Base-by-base conservation (phyloP, 2,888 invertebrate genomes). In the Meiosimyza platycephala region DNA sequence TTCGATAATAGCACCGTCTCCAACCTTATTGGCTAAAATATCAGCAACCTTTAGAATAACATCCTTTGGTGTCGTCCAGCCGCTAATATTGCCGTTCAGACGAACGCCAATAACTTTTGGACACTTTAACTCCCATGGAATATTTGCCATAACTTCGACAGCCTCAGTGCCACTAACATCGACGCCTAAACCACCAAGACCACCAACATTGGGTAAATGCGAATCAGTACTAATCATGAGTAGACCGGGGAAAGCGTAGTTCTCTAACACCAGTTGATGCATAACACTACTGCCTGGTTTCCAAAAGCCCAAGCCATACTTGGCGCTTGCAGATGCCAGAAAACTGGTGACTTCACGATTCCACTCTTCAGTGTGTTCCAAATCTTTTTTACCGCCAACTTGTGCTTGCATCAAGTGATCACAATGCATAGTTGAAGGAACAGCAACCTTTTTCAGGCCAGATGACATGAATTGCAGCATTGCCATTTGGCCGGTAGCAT, bases 401-500 rank as follows among this genome's bases (percentile, higher is more conserved):
- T 99, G 97, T 0, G 99, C 99, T 86, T 99, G 98, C 83, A 99
- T 99, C 88, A 99, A 93, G 89, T 99, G 99, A 89, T 99, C 99
- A 85, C 99, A 99, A 87, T 99, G 99, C 84, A 99, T 98, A 73
- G 99, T 99, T 57, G 98, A 97, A 40, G 99, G 99, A 1, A 99
- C 99, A 51, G 99, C 98, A 0, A 99, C 99, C 77, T 90, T 91
- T 62, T 96, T 95, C 71, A 99, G 89, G 47, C 99, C 98, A 71
- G 98, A 98, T 1, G 98, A 98, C 85, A 99, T 99, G 88, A 99
- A 99, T 89, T 99, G 99, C 80, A 99, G 89, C 95, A 99, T 95
- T 28, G 99, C 99, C 99, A 99, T 99, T 90, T 99, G 99, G 5
- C 99, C 99, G 18, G 99, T 99, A 74, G 99, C 99, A 90, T 99